Percentiles rank a stretch among this genome's conserved stretches.
phyloP scores from a whole-genome alignment of 1,140 invertebrate species.

The Lanistes nyassanus region DNA sequence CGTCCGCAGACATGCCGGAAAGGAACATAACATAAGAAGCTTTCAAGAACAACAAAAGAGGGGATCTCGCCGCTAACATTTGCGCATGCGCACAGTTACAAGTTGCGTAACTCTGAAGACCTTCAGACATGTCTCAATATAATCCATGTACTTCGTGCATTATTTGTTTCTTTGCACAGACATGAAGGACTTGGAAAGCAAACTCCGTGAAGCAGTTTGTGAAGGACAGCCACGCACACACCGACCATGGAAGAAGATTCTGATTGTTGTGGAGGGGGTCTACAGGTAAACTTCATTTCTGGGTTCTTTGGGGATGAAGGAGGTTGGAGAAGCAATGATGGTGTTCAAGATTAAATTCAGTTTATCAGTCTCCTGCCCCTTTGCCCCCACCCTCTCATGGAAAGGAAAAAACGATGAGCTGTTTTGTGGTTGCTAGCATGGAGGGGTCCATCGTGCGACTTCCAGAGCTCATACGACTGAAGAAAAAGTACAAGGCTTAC shows the following conservation, averaged over 20 bases:
- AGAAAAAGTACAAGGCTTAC: conserved; percentile 93
- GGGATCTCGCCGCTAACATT: no score
- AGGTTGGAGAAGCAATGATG: no score
- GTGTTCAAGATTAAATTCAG: no score
- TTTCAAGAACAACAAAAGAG: no score
- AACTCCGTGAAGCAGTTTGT: conserved; percentile 81
- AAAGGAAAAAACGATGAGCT: not conserved
- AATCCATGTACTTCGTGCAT: not conserved
- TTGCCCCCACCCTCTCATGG: no score
- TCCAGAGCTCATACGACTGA: conserved; percentile 89
- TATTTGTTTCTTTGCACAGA: conserved; percentile 70
- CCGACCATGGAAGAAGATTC: conserved; percentile 90
- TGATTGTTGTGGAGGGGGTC: conserved; percentile 94
- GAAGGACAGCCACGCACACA: conserved; percentile 84
- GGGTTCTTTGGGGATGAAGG: no score
- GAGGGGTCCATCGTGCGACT: conserved; percentile 94
- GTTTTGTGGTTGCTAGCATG: conserved; percentile 79
- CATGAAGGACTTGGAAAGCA: conserved; percentile 84
- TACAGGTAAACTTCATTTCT: conserved; percentile 71
- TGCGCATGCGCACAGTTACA: no score
- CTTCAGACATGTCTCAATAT: no score
- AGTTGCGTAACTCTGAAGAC: no score
- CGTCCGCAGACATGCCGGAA: no score
- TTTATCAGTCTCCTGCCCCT: no score
- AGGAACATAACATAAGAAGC: no score